These are phyloP conservation scores for Nomada goodeniana DNA, from an alignment of 2,888 invertebrate genomes.

Conservation along the genomic window DNA sequence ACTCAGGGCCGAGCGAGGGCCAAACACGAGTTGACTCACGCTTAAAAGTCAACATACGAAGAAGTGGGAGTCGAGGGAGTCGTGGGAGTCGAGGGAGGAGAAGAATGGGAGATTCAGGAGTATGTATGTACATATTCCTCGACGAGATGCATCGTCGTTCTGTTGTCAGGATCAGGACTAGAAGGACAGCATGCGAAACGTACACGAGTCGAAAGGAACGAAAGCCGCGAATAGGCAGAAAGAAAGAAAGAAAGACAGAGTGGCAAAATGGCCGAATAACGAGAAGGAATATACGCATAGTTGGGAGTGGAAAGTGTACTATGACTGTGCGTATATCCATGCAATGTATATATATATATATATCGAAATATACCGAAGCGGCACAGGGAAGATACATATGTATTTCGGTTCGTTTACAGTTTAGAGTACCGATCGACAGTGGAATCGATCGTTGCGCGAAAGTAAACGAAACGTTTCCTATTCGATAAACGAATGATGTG, in stretches of 20 bases:
- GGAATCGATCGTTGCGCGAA: background rate
- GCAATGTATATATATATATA: too few relatives aligned
- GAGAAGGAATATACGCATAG: background rate
- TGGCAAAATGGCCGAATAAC: background rate
- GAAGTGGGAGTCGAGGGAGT: background rate
- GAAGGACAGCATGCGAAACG: background rate
- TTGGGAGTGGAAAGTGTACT: too few relatives aligned
- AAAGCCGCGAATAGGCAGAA: background rate
- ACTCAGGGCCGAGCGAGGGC: slow-evolving; percentile 54
- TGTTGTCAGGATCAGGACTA: background rate
- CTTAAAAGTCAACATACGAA: slow-evolving; percentile 41
- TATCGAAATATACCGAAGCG: too few relatives aligned
- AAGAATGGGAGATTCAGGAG: slow-evolving; percentile 3
- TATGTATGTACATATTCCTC: background rate
- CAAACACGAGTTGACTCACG: slow-evolving; percentile 73
- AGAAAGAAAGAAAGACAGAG: background rate
- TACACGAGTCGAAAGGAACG: background rate
- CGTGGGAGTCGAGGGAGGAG: background rate
- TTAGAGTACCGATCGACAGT: too few relatives aligned
- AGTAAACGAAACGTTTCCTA: background rate
- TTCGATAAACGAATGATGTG: too few relatives aligned
- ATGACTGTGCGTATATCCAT: too few relatives aligned
- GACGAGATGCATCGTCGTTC: background rate
- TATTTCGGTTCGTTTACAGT: too few relatives aligned
- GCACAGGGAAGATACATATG: too few relatives aligned